Base-by-base conservation (phyloP, 2,113 vertebrate genomes). In the Paratilapia polleni region DNA sequence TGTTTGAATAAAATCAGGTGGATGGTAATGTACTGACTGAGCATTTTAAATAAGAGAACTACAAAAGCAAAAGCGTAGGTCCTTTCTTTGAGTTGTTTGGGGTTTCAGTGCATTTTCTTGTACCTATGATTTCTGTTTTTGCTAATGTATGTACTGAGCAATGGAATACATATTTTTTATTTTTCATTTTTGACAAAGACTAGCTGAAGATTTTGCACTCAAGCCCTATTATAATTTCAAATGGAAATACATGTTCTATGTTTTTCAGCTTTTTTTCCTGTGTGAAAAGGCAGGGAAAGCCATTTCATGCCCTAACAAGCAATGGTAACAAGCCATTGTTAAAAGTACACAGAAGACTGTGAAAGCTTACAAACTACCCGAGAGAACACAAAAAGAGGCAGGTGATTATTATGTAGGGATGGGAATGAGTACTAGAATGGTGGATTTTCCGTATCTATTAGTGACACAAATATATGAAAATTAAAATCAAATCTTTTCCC, bases 201-300 rank as follows among this genome's bases (percentile, higher is more conserved):
- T 77, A 24, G 36, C 47, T 49, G 3, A 60, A 59, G n/a, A 43
- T 74, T 63, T 80, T 41, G 56, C 10, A 75, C 20, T 31, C 10
- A 12, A 52, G 49, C 20, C n/a, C 38, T 52, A 77, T 66, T 78
- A 81, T 57, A 83, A 87, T 83, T 78, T 60, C 76, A 85, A 84
- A 80, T 80, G 58, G 52, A 22, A 77, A 68, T 80, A 64, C 36
- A 24, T 87, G 38, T 56, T 74, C 4, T 26, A 2, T 41, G 15
- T 63, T 63, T 15, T 63, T 58, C 12, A 9, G 22, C 78, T 77
- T 28, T 59, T 76, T 83, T 87, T 89, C 13, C 75, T n/a, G 26
- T 70, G 38, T 77, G 38, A 36, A 34, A 78, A 70, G 56, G 17
- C 34, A 56, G 19, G 20, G 22, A 22, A 63, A n/a, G 14, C 15